Percentiles rank a stretch among this genome's conserved stretches.
phyloP scores from a whole-genome alignment of 2,888 invertebrate species.

The Tetrapedia diversipes region DNA sequence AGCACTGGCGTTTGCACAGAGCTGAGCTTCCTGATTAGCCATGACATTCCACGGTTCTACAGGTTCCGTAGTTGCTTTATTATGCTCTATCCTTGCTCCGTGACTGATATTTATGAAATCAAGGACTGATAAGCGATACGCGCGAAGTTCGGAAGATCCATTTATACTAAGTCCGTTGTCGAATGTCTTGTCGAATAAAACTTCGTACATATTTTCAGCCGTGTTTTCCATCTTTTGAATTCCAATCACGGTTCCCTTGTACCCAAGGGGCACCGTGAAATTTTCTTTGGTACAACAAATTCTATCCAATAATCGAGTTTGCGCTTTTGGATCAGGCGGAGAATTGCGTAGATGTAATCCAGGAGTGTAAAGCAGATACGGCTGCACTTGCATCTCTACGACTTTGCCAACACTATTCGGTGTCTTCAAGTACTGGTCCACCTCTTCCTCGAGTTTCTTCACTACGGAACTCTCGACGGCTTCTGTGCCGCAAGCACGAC shows the following conservation, averaged over 20 bases:
- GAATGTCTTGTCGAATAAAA: slow-evolving; percentile 89
- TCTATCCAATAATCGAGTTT: slow-evolving; percentile 91
- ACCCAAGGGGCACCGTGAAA: slow-evolving; percentile 91
- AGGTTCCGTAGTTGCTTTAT: slow-evolving; percentile 29
- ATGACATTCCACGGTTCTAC: slow-evolving; percentile 28
- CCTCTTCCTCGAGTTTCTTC: slow-evolving; percentile 83
- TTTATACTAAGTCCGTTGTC: slow-evolving; percentile 85
- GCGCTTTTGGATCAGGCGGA: slow-evolving; percentile 88
- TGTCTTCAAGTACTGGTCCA: slow-evolving; percentile 78
- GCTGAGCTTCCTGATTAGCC: slow-evolving; percentile 46
- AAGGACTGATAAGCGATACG: slow-evolving; percentile 84
- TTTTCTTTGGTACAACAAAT: slow-evolving; percentile 91
- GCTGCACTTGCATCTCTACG: slow-evolving; percentile 90
- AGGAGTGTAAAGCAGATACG: slow-evolving; percentile 88
- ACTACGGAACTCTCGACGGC: slow-evolving; percentile 88
- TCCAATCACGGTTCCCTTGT: slow-evolving; percentile 93
- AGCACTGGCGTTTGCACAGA: slow-evolving; percentile 55
- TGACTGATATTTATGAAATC: slow-evolving; percentile 86
- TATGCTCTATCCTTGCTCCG: slow-evolving; percentile 82
- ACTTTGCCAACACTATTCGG: slow-evolving; percentile 81
- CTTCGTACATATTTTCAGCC: slow-evolving; percentile 88
- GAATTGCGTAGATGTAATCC: slow-evolving; percentile 84
- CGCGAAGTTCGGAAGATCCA: slow-evolving; percentile 82
- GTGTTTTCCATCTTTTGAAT: slow-evolving; percentile 85
- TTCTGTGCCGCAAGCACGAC: slow-evolving; percentile 88